phyloP scores from a whole-genome alignment of 2,888 invertebrate species.

The Drosophila recens region DNA sequence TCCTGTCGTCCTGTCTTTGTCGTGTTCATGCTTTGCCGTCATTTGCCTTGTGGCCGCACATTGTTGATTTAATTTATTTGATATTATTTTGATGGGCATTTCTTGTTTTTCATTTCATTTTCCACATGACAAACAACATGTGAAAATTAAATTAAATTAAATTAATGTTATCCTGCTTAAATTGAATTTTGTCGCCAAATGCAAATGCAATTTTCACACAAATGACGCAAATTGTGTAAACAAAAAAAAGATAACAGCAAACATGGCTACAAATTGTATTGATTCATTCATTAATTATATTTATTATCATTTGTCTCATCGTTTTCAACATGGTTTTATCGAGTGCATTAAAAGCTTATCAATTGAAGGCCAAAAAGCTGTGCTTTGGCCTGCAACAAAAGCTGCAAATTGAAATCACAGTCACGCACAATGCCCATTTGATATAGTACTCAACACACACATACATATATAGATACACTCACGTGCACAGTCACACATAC shows the following conservation, averaged over 20 bases:
- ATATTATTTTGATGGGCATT: conserved; percentile 37
- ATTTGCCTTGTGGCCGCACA: conserved; percentile 40
- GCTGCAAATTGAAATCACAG: conserved; percentile 63
- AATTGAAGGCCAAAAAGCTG: conserved; percentile 26
- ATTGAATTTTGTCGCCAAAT: conserved; percentile 43
- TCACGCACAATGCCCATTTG: conserved; percentile 58
- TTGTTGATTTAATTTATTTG: conserved; percentile 57
- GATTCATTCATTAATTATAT: conserved; percentile 34
- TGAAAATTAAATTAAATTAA: conserved; percentile 21
- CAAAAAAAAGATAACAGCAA: not conserved
- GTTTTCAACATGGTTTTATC: conserved; percentile 17
- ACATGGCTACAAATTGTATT: not conserved
- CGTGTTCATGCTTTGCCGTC: conserved; percentile 28
- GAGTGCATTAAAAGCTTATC: conserved; percentile 43
- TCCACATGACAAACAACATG: not conserved
- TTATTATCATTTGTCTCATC: conserved; percentile 15
- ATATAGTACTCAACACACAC: conserved; percentile 28
- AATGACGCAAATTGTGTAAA: not conserved
- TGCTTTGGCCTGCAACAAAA: conserved; percentile 38
- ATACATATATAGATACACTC: conserved; percentile 1
- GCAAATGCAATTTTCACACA: conserved; percentile 11
- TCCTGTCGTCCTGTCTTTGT: conserved; percentile 3
- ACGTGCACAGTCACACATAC: conserved; percentile 3
- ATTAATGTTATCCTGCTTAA: conserved; percentile 49
- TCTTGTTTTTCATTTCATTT: conserved; percentile 14